phyloP scores from a whole-genome alignment of 2,113 vertebrate genomes.

The Toxostoma redivivum region DNA sequence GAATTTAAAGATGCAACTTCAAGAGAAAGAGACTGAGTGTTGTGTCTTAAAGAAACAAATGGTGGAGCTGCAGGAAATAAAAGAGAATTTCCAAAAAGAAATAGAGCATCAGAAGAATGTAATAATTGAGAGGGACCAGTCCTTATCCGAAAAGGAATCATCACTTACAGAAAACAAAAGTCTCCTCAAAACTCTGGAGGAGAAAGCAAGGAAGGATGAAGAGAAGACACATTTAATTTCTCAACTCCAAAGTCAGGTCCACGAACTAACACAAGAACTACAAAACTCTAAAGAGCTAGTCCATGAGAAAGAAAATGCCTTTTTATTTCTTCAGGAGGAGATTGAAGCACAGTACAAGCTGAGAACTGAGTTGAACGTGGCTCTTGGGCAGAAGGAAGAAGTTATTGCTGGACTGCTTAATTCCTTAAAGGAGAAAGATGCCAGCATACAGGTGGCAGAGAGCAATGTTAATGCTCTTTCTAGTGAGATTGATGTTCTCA shows the following conservation, averaged over 20 bases:
- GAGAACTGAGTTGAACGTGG: constrained; percentile 35
- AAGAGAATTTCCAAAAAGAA: constrained; percentile 54
- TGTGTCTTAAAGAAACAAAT: constrained; percentile 69
- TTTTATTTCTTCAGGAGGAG: constrained; percentile 77
- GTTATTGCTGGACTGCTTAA: constrained; percentile 62
- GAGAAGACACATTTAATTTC: constrained; percentile 63
- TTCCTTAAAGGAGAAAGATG: constrained; percentile 54
- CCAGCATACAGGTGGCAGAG: constrained; percentile 39
- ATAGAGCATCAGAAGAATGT: constrained; percentile 63
- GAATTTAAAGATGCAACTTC: constrained; percentile 60
- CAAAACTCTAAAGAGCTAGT: constrained; percentile 37
- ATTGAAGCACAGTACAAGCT: constrained; percentile 63
- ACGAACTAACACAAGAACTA: constrained; percentile 39
- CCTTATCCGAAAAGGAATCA: constrained; percentile 61
- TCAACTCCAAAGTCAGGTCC: constrained; percentile 61
- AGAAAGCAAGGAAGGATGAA: constrained; percentile 60
- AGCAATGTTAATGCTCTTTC: constrained; percentile 39
- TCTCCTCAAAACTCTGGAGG: constrained; percentile 64
- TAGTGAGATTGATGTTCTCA: constrained; percentile 53
- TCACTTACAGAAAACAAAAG: constrained; percentile 55
- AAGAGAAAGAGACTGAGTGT: constrained; percentile 73
- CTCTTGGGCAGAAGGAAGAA: constrained; percentile 63
- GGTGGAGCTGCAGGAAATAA: constrained; percentile 63
- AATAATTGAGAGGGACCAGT: constrained; percentile 48
- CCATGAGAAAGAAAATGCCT: constrained; percentile 64